Evolutionary conservation across 1,140 invertebrate genomes (phyloP).

Genomic region (Myzus persicae): DNA sequence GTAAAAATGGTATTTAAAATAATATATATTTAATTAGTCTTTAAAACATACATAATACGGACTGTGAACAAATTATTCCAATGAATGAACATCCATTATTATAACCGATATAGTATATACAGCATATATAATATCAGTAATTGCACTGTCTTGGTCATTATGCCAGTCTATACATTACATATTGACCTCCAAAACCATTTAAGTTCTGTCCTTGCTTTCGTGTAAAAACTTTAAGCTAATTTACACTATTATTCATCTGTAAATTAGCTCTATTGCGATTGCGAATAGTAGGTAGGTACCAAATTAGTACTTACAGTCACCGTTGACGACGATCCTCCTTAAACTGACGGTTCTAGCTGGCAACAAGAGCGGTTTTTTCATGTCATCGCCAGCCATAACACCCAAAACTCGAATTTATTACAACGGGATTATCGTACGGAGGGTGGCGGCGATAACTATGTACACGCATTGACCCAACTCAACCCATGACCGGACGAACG

Average conservation of each 20-base stretch:
- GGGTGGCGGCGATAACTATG: not conserved
- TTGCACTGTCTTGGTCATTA: not conserved
- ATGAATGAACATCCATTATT: not conserved
- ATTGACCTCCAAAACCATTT: conserved; percentile 34
- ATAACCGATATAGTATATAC: not conserved
- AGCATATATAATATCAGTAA: conserved; percentile 8
- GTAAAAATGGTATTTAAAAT: not conserved
- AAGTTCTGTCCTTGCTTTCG: not conserved
- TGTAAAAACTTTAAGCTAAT: not conserved
- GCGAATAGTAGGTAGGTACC: not conserved
- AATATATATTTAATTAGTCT: not conserved
- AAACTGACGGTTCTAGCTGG: conserved; percentile 66
- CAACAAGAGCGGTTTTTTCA: conserved; percentile 60
- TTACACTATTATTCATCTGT: not conserved
- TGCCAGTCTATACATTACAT: not conserved
- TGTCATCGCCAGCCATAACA: conserved; percentile 45
- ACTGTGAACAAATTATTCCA: not conserved
- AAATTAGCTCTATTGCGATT: conserved; percentile 25
- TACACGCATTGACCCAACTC: not conserved
- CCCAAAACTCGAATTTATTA: not conserved
- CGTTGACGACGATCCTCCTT: conserved; percentile 59
- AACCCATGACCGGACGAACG: conserved; percentile 29
- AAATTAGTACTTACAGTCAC: not conserved
- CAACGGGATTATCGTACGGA: not conserved
- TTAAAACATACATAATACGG: not conserved